These are phyloP conservation scores for Albula glossodonta DNA, from an alignment of 2,113 vertebrate species.

Conservation along the genomic window DNA sequence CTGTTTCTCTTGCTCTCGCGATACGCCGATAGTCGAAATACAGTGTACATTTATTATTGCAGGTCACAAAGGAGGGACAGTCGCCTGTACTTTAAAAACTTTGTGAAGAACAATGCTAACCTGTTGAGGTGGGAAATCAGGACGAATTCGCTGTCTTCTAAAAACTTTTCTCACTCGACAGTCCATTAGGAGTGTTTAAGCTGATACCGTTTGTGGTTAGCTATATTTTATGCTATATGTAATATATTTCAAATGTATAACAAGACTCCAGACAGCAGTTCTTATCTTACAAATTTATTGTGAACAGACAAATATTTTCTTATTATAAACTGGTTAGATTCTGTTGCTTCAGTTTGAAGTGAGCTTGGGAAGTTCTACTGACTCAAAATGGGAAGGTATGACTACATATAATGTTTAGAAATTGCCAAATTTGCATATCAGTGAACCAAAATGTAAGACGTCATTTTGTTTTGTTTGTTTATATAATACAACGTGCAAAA, in stretches of 20 bases:
- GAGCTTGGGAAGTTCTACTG: no score
- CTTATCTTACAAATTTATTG: no score
- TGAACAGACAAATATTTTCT: no score
- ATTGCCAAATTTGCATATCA: no score
- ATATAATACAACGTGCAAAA: not conserved
- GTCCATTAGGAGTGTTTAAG: no score
- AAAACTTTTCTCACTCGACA: not conserved
- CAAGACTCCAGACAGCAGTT: not conserved
- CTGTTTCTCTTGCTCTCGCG: slow-evolving; percentile 58
- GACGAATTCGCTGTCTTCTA: not conserved
- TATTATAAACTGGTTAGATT: no score
- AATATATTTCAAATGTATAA: not conserved
- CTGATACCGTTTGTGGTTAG: not conserved
- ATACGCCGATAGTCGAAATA: slow-evolving; percentile 52
- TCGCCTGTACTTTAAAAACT: not conserved
- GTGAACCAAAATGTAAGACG: not conserved
- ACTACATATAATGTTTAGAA: no score
- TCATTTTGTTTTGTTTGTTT: not conserved
- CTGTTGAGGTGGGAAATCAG: not conserved
- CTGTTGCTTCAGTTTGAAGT: no score
- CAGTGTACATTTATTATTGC: slow-evolving; percentile 41
- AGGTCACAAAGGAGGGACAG: not conserved
- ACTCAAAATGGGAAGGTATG: no score
- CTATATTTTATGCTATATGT: not conserved
- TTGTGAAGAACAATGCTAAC: not conserved